Evolutionary conservation across 1,140 invertebrate species (phyloP), one percentile per base, ranked within the genome.

Genomic region (Ceratina japonica): DNA sequence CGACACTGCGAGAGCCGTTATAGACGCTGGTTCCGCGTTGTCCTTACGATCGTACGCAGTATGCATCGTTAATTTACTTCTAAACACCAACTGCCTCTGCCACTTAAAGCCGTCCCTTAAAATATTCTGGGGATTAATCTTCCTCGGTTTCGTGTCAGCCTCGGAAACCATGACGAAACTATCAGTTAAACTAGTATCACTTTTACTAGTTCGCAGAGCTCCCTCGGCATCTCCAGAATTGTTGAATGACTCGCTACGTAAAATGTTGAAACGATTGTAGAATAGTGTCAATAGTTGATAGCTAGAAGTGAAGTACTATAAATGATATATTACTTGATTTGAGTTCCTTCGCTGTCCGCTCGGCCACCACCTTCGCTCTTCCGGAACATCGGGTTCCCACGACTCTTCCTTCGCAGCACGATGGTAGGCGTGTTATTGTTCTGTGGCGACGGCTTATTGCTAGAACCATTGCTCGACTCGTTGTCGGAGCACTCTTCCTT

Each of bases 11-110:
- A 99, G 93, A 61, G 98, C 96, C 27, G 98, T 99, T 82, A 99
- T 97, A 65, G 98, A 97, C 37, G 98, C 98, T 61, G 98, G 98
- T 91, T 98, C 97, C 0, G 96, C 95, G 94, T 99, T 99, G 92
- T 99, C 98, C 89, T 98, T 97, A 24, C 98, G 94, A 93, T 99
- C 98, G 91, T 98, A 99, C 44, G 98, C 98, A 79, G 98, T 99
- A 91, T 99, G 98, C 98, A 99, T 99, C 18, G 98, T 99, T 77
- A 99, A 93, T 93, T 99, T 99, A 87, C 97, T 98, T 87, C 98
- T 94, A 90, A 99, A 98, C 66, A 99, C 96, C 70, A 99, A 93
- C 90, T 98, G 97, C 82, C 97, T 94, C 90, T 96, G 95, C 98
- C 98, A 99, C 83, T 96, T 96, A 89, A 97, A 97, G 62, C 95